phyloP scores from a whole-genome alignment of 2,797 vertebrate species.

The Mormyrops boulengeri region DNA sequence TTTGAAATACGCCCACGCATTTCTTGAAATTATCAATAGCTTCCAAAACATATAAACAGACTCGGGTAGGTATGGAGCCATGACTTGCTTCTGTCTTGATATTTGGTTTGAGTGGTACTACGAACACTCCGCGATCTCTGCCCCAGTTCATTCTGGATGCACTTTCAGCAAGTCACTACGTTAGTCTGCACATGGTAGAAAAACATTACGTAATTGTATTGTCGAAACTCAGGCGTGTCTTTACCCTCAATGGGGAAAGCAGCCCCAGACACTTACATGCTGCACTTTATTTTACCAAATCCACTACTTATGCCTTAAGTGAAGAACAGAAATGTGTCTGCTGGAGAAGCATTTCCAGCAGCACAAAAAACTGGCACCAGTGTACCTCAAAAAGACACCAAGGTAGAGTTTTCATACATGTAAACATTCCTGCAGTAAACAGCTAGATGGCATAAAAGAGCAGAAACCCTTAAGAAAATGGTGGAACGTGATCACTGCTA shows the following conservation, averaged over 20 bases:
- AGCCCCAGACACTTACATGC: not conserved
- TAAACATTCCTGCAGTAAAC: not conserved
- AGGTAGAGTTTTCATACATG: not conserved
- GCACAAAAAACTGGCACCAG: not conserved
- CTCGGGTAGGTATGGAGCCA: not conserved
- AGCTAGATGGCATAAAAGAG: not conserved
- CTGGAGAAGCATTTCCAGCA: not conserved
- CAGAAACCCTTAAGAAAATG: not conserved
- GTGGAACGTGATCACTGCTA: not conserved
- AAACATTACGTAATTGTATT: not conserved
- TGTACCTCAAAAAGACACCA: not conserved
- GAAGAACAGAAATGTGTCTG: not conserved
- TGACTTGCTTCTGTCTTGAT: not conserved
- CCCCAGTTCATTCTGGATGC: not conserved
- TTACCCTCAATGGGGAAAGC: not conserved
- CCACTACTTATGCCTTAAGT: not conserved
- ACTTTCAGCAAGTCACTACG: not conserved
- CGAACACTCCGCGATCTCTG: not conserved
- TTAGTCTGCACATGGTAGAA: not conserved
- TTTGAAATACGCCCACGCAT: not conserved
- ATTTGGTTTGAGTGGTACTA: not conserved
- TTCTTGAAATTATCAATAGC: not conserved
- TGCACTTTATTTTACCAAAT: not conserved
- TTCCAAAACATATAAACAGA: not conserved
- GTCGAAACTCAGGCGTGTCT: not conserved